A percentile compares a stretch with the other conserved stretches of the same genome.
phyloP scores from a whole-genome alignment of 2,797 vertebrate genomes.

The Oreonectes daqikongensis region DNA sequence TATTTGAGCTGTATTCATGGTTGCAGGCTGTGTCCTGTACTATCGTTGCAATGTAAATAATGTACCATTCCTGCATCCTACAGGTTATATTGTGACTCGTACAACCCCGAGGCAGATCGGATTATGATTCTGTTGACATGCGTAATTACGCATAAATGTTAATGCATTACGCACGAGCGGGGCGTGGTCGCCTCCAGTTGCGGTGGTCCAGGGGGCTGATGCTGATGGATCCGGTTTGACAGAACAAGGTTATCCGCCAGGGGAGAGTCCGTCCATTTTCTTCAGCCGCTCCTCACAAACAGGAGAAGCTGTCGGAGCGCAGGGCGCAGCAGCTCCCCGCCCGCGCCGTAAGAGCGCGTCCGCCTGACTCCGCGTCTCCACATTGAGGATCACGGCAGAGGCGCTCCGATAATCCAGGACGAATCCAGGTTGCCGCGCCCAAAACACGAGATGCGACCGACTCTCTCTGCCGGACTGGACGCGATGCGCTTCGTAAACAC shows the following conservation, averaged over 20 bases:
- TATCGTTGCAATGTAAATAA: neutral
- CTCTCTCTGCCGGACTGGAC: conserved; percentile 24
- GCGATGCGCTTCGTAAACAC: conserved; percentile 5
- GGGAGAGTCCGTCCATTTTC: conserved; percentile 73
- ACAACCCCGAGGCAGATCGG: neutral
- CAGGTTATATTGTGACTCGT: neutral
- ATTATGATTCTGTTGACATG: conserved; percentile 54
- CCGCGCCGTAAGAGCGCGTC: conserved; percentile 21
- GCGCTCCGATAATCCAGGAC: conserved; percentile 67
- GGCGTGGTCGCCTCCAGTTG: conserved; percentile 62
- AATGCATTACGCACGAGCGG: conserved; percentile 62
- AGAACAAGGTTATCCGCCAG: conserved; percentile 83
- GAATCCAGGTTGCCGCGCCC: conserved; percentile 43
- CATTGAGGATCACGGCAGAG: conserved; percentile 48
- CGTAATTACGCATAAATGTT: conserved; percentile 56
- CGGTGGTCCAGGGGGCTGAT: conserved; percentile 59
- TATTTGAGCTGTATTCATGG: neutral
- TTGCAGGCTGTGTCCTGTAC: neutral
- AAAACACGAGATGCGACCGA: conserved; percentile 15
- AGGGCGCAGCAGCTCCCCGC: conserved; percentile 49
- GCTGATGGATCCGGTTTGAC: conserved; percentile 85
- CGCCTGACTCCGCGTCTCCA: conserved; percentile 55
- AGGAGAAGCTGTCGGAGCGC: neutral
- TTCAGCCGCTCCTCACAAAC: conserved; percentile 51
- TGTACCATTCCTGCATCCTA: neutral